phyloP scores from a whole-genome alignment of 2,797 vertebrate species.

The Etheostoma perlongum region DNA sequence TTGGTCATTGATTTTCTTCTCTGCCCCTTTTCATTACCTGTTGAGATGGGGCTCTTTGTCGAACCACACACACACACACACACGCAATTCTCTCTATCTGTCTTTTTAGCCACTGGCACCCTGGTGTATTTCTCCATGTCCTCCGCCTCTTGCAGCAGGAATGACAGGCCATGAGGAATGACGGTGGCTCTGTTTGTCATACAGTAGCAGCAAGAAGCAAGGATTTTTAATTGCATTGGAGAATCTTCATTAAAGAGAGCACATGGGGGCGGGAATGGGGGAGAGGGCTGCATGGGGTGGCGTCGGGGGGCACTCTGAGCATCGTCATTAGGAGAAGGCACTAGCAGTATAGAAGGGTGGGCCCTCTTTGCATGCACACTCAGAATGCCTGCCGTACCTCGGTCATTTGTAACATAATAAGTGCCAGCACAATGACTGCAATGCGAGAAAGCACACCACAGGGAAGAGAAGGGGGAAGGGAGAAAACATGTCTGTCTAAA shows the following conservation, averaged over 20 bases:
- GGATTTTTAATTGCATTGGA: slow-evolving; percentile 98
- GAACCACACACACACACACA: slow-evolving; percentile 42
- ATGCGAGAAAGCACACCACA: slow-evolving; percentile 89
- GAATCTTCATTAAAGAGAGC: slow-evolving; percentile 96
- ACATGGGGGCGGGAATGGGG: slow-evolving; percentile 78
- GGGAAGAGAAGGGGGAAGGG: slow-evolving; percentile 90
- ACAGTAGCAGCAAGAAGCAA: slow-evolving; percentile 90
- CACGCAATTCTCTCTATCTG: slow-evolving; percentile 70
- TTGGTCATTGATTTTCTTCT: slow-evolving; percentile 83
- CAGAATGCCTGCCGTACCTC: slow-evolving; percentile 98
- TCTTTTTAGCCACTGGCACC: slow-evolving; percentile 77
- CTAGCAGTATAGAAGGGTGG: slow-evolving; percentile 84
- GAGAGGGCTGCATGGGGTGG: slow-evolving; percentile 69
- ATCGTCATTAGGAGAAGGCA: slow-evolving; percentile 95
- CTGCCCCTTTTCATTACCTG: slow-evolving; percentile 84
- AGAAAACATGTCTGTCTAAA: slow-evolving; percentile 91
- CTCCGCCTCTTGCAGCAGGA: slow-evolving; percentile 71
- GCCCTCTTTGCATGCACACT: slow-evolving; percentile 94
- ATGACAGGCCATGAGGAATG: slow-evolving; percentile 83
- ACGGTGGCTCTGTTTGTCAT: slow-evolving; percentile 87
- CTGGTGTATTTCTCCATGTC: slow-evolving; percentile 82
- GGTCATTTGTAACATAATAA: slow-evolving; percentile 99
- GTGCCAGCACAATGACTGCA: slow-evolving; percentile 98
- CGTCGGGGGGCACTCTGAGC: slow-evolving; percentile 92
- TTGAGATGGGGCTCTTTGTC: slow-evolving; percentile 81